A percentile compares a stretch with the other conserved stretches of the same genome.
phyloP scores from a whole-genome alignment of 2,113 vertebrate genomes.

The Ceyx cyanopectus region DNA sequence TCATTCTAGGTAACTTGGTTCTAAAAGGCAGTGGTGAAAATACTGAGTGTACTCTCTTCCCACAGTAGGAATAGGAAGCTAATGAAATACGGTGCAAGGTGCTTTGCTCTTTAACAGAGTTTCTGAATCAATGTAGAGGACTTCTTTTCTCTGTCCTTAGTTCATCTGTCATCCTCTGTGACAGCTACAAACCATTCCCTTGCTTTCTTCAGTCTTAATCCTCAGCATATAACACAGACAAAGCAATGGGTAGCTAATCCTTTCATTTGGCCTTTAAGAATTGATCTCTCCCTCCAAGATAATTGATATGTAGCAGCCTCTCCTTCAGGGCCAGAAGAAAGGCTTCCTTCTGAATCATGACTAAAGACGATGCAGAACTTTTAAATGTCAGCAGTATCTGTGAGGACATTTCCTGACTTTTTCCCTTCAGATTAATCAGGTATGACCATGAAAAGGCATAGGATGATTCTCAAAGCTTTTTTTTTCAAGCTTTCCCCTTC shows the following conservation, averaged over 20 bases:
- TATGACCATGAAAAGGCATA: neutral
- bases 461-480: neutral
- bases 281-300: neutral
- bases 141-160: neutral
- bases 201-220: neutral
- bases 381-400: neutral
- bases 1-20: neutral
- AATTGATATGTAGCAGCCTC: neutral
- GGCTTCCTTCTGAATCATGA: neutral
- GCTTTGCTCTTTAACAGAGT: neutral
- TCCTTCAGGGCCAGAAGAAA: neutral
- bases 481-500: neutral
- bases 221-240: neutral
- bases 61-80: neutral
- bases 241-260: neutral
- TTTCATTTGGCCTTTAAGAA: constrained; percentile 43
- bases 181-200: neutral
- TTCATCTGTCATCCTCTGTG: neutral
- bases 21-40: neutral
- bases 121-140: neutral
- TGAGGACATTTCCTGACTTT: neutral
- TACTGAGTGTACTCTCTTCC: neutral
- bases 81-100: neutral
- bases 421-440: neutral
- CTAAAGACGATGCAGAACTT: neutral